These are phyloP conservation scores for Diabrotica virgifera DNA, from an alignment of 1,140 invertebrate genomes.

Conservation along the genomic window DNA sequence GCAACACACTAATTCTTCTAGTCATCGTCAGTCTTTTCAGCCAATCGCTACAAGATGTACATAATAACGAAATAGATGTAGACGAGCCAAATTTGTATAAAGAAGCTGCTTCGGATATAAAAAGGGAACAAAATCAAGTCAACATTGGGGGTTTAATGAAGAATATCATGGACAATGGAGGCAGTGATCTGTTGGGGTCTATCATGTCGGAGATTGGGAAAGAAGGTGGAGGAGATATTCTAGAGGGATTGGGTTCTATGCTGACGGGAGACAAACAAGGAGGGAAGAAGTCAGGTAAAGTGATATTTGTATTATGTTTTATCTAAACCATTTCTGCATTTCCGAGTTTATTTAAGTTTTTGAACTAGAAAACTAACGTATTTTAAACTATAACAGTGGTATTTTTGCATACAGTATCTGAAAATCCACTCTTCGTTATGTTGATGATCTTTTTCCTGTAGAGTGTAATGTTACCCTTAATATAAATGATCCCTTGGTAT, in stretches of 20 bases:
- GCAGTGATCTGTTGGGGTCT: slow-evolving; percentile 40
- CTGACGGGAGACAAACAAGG: slow-evolving; percentile 38
- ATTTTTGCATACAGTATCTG: too few species aligned
- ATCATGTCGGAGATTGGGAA: slow-evolving; percentile 28
- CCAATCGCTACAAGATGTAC: slow-evolving; percentile 17
- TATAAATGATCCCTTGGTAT: too few species aligned
- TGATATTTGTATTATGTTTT: background rate
- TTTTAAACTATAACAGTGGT: too few species aligned
- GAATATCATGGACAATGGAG: slow-evolving; percentile 57
- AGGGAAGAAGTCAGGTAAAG: slow-evolving; percentile 5
- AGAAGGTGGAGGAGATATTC: slow-evolving; percentile 44
- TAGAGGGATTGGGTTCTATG: slow-evolving; percentile 49
- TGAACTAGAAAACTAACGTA: too few species aligned
- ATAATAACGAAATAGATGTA: slow-evolving; percentile 20
- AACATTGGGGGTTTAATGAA: slow-evolving; percentile 53
- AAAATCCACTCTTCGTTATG: too few species aligned
- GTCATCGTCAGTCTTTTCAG: slow-evolving; percentile 17
- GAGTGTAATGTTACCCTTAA: too few species aligned
- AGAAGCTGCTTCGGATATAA: slow-evolving; percentile 16
- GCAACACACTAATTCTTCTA: slow-evolving; percentile 21
- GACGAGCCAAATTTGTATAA: slow-evolving; percentile 14
- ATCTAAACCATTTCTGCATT: background rate
- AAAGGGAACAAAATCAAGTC: slow-evolving; percentile 51
- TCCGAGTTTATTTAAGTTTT: too few species aligned
- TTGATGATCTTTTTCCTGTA: too few species aligned